These are phyloP conservation scores for Aldrovandia affinis DNA, from an alignment of 2,797 vertebrate species.

Conservation along the genomic window DNA sequence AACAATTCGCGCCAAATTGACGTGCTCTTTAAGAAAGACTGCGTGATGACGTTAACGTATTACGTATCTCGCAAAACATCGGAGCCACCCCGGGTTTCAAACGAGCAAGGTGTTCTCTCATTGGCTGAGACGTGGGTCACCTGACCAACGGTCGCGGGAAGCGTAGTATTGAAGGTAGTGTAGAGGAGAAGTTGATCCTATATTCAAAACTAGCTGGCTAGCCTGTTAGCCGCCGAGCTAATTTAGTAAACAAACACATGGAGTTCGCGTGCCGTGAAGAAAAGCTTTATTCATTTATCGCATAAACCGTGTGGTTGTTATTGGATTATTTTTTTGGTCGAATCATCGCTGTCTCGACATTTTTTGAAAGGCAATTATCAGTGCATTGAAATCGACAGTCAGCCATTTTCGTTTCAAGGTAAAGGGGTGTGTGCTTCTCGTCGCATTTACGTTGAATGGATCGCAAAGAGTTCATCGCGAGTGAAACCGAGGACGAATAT, in stretches of 20 bases:
- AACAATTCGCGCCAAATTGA: slow-evolving; percentile 66
- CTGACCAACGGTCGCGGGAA: slow-evolving; percentile 98
- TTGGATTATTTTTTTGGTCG: background rate
- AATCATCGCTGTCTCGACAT: background rate
- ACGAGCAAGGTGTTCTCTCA: slow-evolving; percentile 60
- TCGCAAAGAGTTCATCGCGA: too few species aligned
- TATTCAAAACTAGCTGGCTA: slow-evolving; percentile 57
- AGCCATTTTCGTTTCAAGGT: slow-evolving; percentile 26
- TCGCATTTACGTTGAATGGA: too few species aligned
- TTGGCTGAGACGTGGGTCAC: slow-evolving; percentile 67
- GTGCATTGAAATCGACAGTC: background rate
- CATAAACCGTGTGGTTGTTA: background rate
- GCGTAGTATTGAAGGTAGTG: slow-evolving; percentile 38
- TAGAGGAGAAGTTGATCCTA: slow-evolving; percentile 24
- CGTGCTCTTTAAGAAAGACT: slow-evolving; percentile 24
- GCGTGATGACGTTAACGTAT: slow-evolving; percentile 62
- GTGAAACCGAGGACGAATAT: too few species aligned
- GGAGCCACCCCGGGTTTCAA: slow-evolving; percentile 78
- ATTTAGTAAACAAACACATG: slow-evolving; percentile 66
- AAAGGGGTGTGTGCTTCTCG: slow-evolving; percentile 3
- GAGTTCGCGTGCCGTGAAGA: slow-evolving; percentile 34
- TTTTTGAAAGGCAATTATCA: background rate
- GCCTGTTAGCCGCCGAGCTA: background rate
- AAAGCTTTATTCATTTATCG: background rate
- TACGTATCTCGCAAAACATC: background rate